Evolutionary conservation across 1,140 invertebrate genomes (phyloP).

Genomic region (Charaxes varanes): DNA sequence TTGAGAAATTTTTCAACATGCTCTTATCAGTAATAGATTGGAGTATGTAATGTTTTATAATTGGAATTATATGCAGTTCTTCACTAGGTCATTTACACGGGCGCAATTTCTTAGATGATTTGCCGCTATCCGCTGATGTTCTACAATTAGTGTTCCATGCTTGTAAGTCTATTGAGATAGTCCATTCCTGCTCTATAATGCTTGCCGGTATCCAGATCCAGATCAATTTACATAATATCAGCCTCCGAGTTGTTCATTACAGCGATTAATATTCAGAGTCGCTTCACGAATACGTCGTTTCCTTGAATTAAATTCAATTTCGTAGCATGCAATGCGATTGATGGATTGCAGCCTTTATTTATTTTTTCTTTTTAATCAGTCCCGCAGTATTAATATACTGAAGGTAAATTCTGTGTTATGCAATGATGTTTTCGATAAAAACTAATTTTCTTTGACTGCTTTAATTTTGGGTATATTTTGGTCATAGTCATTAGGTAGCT

Average conservation of each 20-base stretch:
- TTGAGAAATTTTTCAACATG: too few species aligned
- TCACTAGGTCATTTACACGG: conserved; percentile 8
- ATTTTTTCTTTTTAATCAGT: too few species aligned
- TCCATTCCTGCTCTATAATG: conserved; percentile 12
- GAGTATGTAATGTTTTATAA: neutral
- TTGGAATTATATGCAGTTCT: too few species aligned
- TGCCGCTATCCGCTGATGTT: conserved; percentile 33
- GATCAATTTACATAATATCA: conserved; percentile 45
- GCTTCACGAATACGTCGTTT: conserved; percentile 25
- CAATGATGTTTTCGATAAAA: too few species aligned
- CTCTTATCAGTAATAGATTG: neutral
- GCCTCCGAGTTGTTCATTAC: conserved; percentile 30
- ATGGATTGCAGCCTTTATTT: conserved; percentile 5
- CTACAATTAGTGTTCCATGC: conserved; percentile 42
- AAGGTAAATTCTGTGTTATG: too few species aligned
- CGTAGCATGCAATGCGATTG: conserved; percentile 1
- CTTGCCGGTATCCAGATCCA: conserved; percentile 21
- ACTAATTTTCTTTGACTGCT: too few species aligned
- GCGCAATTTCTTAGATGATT: conserved; percentile 25
- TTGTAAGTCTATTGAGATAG: conserved; percentile 35
- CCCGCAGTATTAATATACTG: too few species aligned
- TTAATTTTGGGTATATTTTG: too few species aligned
- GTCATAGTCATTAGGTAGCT: too few species aligned
- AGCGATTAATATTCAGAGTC: conserved; percentile 38
- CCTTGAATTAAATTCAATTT: conserved; percentile 26